Conservation (phyloP, 2,888 invertebrate genomes). For the Cataglyphis albicans region DNA sequence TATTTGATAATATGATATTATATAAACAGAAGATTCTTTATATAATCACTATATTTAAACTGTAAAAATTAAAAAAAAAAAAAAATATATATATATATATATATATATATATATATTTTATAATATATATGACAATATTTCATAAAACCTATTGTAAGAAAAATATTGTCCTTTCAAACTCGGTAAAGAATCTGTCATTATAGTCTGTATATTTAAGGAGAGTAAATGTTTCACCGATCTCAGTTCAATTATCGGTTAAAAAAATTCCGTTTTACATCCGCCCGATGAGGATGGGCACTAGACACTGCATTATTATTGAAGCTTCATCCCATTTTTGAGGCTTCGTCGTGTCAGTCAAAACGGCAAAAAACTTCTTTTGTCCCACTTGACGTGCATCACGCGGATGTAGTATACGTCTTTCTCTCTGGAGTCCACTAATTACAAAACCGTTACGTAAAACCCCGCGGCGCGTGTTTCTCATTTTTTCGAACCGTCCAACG, state of each 20-base stretch:
- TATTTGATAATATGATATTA: background rate
- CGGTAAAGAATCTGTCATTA: background rate
- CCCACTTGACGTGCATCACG: conserved; percentile 3
- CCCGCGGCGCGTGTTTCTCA: conserved; percentile 18
- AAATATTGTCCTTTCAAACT: background rate
- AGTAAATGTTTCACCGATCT: background rate
- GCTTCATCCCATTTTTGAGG: conserved; percentile 10
- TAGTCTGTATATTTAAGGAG: background rate
- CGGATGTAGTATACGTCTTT: conserved; percentile 15
- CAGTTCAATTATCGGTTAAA: background rate
- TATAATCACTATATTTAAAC: background rate
- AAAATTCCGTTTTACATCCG: background rate
- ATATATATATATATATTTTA: background rate
- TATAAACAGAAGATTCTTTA: background rate
- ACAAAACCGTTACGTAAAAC: conserved; percentile 16
- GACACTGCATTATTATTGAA: background rate
- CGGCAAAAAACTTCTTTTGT: conserved; percentile 28
- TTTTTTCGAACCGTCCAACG: conserved; percentile 3
- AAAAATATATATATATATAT: too few relatives aligned
- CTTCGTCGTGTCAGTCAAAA: background rate
- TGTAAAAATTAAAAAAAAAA: background rate
- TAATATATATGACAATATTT: background rate
- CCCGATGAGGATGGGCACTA: background rate
- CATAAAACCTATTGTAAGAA: background rate
- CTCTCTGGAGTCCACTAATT: conserved; percentile 29